phyloP scores from a whole-genome alignment of 2,888 invertebrate genomes.

The Ceriagrion tenellum region DNA sequence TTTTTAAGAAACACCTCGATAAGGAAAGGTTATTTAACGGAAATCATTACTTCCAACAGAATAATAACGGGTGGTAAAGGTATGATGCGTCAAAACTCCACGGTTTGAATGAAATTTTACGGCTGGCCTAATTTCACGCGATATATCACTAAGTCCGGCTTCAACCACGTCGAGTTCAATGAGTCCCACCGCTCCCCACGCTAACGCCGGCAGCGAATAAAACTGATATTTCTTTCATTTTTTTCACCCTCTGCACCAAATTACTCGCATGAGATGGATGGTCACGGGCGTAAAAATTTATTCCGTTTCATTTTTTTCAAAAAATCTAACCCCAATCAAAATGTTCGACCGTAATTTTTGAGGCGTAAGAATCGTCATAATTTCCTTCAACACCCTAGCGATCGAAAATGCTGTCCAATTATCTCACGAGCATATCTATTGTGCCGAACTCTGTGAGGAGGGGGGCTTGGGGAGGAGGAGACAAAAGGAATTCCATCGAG shows the following conservation, averaged over 20 bases:
- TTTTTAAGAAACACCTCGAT: no score
- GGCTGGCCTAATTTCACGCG: constrained; percentile 4
- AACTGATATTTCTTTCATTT: background rate
- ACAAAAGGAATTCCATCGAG: background rate
- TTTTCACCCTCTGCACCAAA: background rate
- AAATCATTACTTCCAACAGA: no score
- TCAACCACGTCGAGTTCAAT: background rate
- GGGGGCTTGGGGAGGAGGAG: background rate
- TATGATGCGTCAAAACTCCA: background rate
- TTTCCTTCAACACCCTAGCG: background rate
- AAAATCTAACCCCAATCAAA: background rate
- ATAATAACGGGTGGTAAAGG: background rate
- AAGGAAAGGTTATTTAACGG: background rate
- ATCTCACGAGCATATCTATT: background rate
- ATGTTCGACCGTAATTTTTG: background rate
- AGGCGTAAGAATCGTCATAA: constrained; percentile 14
- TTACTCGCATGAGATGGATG: background rate
- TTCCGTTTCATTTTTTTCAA: background rate
- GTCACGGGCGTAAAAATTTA: background rate
- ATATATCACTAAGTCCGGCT: background rate
- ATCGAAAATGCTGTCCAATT: background rate
- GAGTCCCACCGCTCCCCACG: background rate
- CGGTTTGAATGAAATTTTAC: background rate
- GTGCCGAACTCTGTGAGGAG: background rate
- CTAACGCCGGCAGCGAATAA: background rate